These are phyloP conservation scores for Caenorhabditis doughertyi DNA, from an alignment of 2,888 invertebrate species.

Conservation along the genomic window DNA sequence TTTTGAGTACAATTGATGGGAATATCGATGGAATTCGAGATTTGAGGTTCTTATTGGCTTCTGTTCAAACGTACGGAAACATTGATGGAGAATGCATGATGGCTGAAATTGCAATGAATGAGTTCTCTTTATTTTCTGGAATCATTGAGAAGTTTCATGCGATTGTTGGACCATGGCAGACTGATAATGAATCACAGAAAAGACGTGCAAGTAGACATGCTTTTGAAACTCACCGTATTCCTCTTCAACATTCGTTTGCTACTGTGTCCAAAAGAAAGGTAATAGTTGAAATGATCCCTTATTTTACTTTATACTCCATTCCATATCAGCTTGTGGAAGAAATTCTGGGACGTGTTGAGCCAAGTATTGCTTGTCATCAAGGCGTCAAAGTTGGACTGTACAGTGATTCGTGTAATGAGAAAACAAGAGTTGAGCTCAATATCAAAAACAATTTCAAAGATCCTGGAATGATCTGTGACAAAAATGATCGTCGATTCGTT, in stretches of 20 bases:
- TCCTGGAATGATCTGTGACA: constrained; percentile 62
- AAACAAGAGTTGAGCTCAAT: constrained; percentile 54
- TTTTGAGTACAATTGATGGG: constrained; percentile 49
- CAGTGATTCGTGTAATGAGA: constrained; percentile 61
- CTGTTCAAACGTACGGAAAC: constrained; percentile 74
- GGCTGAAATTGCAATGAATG: constrained; percentile 74
- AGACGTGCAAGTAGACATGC: constrained; percentile 72
- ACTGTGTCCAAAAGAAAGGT: constrained; percentile 62
- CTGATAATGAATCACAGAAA: constrained; percentile 67
- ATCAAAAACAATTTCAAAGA: constrained; percentile 63
- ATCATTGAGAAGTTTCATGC: constrained; percentile 72
- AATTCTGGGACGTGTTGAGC: constrained; percentile 74
- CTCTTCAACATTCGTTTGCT: constrained; percentile 61
- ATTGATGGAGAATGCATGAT: constrained; percentile 71
- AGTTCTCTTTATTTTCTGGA: constrained; percentile 73
- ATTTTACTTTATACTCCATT: not conserved
- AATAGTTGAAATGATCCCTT: not conserved
- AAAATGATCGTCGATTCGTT: constrained; percentile 67
- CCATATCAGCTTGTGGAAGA: constrained; percentile 68
- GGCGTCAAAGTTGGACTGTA: constrained; percentile 73
- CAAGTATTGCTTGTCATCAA: constrained; percentile 70
- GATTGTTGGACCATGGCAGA: constrained; percentile 70
- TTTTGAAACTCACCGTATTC: constrained; percentile 75
- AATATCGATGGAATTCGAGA: constrained; percentile 65
- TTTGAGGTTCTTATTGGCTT: constrained; percentile 71